Evolutionary conservation across 2,797 vertebrate species (phyloP).

Genomic region (Microctenopoma stevenorrisi): DNA sequence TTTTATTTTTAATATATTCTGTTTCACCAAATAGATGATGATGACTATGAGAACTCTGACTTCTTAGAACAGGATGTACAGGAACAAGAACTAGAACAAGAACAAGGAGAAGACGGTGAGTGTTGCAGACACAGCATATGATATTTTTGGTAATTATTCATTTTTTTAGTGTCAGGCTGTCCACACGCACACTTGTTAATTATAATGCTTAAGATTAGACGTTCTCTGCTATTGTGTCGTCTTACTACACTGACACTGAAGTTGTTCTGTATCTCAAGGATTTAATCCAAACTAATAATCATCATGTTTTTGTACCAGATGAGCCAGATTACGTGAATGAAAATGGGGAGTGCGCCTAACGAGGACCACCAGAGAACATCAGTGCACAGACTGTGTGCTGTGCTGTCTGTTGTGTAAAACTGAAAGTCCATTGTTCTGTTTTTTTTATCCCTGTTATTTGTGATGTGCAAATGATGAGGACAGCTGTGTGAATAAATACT

Average conservation of each 20-base stretch:
- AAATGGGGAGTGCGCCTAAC: neutral
- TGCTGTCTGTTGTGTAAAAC: neutral
- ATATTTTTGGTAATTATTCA: too few species aligned
- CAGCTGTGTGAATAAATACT: slow-evolving; percentile 19
- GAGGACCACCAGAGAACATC: neutral
- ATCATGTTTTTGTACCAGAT: neutral
- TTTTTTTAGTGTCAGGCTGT: too few species aligned
- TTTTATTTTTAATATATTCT: neutral
- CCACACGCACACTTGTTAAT: too few species aligned
- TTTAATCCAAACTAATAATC: neutral
- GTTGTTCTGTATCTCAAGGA: neutral
- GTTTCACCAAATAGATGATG: slow-evolving; percentile 47
- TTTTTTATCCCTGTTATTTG: neutral
- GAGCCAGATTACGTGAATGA: slow-evolving; percentile 68
- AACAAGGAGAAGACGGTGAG: slow-evolving; percentile 27
- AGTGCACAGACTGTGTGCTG: neutral
- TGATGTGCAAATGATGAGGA: neutral
- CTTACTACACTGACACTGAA: too few species aligned
- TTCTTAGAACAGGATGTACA: slow-evolving; percentile 32
- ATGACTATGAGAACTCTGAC: slow-evolving; percentile 70
- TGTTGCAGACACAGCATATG: neutral
- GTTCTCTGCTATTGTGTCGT: too few species aligned
- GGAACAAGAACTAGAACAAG: neutral
- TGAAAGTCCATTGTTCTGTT: neutral
- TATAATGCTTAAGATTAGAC: too few species aligned